phyloP scores from a whole-genome alignment of 1,140 invertebrate genomes.

The Tenebrio molitor region DNA sequence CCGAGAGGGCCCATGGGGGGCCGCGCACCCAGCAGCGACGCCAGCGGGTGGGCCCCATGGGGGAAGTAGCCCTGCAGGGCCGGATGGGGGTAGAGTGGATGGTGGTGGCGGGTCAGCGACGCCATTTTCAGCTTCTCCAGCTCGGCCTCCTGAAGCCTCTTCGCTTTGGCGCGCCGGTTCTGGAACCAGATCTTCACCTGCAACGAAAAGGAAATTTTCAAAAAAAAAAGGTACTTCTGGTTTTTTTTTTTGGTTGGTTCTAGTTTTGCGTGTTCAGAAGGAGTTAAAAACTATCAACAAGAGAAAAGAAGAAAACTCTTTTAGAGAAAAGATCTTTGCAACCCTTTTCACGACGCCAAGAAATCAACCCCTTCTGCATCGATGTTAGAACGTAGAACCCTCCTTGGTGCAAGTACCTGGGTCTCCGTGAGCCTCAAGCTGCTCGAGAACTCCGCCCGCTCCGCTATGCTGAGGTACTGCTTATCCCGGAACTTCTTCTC shows the following conservation, averaged over 20 bases:
- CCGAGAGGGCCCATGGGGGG: constrained; percentile 61
- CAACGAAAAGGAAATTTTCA: constrained; percentile 62
- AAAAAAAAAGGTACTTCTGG: too few species aligned
- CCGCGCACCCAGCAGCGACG: constrained; percentile 62
- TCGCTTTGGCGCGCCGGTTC: constrained; percentile 95
- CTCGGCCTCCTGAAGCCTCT: constrained; percentile 95
- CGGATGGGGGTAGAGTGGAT: constrained; percentile 64
- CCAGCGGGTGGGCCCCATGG: constrained; percentile 63
- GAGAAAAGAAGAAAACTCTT: too few species aligned
- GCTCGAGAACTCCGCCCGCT: constrained; percentile 95
- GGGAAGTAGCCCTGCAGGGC: constrained; percentile 65
- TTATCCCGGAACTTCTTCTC: constrained; percentile 98
- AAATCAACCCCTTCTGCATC: neutral
- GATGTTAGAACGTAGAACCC: too few species aligned
- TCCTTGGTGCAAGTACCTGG: too few species aligned
- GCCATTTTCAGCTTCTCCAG: constrained; percentile 79
- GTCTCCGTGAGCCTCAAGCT: constrained; percentile 96
- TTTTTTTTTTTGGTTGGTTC: too few species aligned
- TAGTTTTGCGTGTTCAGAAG: too few species aligned
- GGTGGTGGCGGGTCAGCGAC: constrained; percentile 62
- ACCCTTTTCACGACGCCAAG: neutral
- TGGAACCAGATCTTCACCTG: constrained; percentile 99
- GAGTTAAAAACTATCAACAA: too few species aligned
- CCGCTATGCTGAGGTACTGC: constrained; percentile 96
- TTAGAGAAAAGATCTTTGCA: too few species aligned